Conservation (phyloP, 2,888 invertebrate genomes). For the Volucella zonaria region DNA sequence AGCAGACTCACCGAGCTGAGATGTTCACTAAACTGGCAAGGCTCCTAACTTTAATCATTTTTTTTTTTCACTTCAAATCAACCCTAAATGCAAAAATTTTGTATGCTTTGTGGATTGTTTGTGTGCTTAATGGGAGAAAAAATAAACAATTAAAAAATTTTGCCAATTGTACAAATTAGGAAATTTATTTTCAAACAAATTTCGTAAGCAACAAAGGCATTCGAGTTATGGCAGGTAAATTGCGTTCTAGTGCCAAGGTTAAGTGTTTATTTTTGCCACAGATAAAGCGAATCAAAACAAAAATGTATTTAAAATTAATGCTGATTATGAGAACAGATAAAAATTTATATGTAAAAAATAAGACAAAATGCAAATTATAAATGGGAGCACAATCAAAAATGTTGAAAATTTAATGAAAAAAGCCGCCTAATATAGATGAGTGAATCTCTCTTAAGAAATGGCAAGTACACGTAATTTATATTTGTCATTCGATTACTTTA, state of each 20-base stretch:
- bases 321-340: not conserved
- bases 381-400: not conserved
- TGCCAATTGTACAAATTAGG: constrained; percentile 24
- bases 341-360: constrained; percentile 1
- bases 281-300: constrained; percentile 19
- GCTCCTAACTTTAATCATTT: constrained; percentile 57
- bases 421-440: constrained; percentile 1
- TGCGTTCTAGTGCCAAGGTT: constrained; percentile 63
- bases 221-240: not conserved
- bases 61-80: constrained; percentile 14
- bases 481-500: not conserved
- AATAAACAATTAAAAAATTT: constrained; percentile 26
- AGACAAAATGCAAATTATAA: constrained; percentile 1
- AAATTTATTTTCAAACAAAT: constrained; percentile 15
- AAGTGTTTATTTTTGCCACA: constrained; percentile 58
- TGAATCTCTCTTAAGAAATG: constrained; percentile 2
- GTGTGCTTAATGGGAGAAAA: not conserved
- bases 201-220: constrained; percentile 25
- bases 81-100: constrained; percentile 14
- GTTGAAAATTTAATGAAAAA: not conserved
- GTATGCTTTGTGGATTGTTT: not conserved
- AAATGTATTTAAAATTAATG: constrained; percentile 26
- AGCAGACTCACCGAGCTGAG: constrained; percentile 40
- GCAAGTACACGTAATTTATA: not conserved
- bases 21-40: constrained; percentile 29